A percentile compares a stretch with the other conserved stretches of the same genome.
phyloP scores from a whole-genome alignment of 1,140 invertebrate genomes.

The Scaptomyza graminum region DNA sequence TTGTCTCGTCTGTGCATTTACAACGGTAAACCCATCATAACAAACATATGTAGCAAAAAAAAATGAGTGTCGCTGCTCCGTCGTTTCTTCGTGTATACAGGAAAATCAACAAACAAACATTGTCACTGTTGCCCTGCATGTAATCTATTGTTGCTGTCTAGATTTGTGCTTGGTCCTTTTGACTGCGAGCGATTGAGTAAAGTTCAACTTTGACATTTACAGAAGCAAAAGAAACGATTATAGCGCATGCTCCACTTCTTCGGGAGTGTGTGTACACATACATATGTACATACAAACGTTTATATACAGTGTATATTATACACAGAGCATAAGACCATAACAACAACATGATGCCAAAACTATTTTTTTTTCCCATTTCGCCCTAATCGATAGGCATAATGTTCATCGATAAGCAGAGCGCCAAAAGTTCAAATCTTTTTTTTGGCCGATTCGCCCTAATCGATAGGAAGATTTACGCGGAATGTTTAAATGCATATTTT shows the following conservation, averaged over 20 bases:
- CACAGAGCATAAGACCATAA: not conserved
- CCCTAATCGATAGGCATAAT: too few species aligned
- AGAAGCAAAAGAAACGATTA: constrained; percentile 29
- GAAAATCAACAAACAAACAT: constrained; percentile 37
- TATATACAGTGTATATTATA: too few species aligned
- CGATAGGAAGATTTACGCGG: not conserved
- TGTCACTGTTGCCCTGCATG: constrained; percentile 16
- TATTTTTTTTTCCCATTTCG: too few species aligned
- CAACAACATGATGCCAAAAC: not conserved
- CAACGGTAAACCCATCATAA: constrained; percentile 26
- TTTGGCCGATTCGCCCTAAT: not conserved
- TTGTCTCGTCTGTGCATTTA: constrained; percentile 7
- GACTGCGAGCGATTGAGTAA: constrained; percentile 18
- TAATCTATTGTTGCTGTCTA: constrained; percentile 19
- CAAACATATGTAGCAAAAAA: constrained; percentile 33
- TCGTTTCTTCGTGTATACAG: constrained; percentile 37
- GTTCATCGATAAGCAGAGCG: too few species aligned
- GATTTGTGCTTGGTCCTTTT: too few species aligned
- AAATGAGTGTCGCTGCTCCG: constrained; percentile 30
- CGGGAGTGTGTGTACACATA: constrained; percentile 10
- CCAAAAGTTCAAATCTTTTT: constrained; percentile 2
- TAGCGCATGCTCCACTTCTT: constrained; percentile 43
- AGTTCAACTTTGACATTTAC: constrained; percentile 73
- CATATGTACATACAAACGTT: too few species aligned
- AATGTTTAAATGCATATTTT: not conserved